Evolutionary conservation across 2,888 invertebrate genomes (phyloP).

Genomic region (Drosophila melanosoma): DNA sequence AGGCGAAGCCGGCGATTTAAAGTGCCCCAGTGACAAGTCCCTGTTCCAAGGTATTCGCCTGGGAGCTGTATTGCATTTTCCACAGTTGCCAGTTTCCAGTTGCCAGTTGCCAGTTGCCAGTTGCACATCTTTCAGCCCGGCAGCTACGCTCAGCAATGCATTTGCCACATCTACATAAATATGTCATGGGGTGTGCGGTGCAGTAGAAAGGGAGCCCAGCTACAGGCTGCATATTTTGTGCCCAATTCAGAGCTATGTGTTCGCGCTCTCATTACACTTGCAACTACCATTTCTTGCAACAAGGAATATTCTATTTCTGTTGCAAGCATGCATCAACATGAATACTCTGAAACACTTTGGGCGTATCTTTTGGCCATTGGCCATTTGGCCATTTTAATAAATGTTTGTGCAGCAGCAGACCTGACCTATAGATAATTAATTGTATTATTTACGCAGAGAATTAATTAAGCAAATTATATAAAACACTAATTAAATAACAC

Average conservation of each 20-base stretch:
- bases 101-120: slow-evolving; percentile 12
- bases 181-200: neutral
- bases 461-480: neutral
- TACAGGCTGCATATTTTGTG: slow-evolving; percentile 31
- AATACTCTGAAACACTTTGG: slow-evolving; percentile 13
- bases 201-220: neutral
- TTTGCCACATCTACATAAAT: slow-evolving; percentile 19
- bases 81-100: slow-evolving; percentile 27
- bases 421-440: neutral
- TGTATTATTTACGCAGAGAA: neutral
- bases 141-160: slow-evolving; percentile 20
- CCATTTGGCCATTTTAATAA: neutral
- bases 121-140: slow-evolving; percentile 30
- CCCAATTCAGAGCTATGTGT: slow-evolving; percentile 18
- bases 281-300: slow-evolving; percentile 24
- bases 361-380: neutral
- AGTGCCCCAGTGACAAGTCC: slow-evolving; percentile 55
- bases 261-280: slow-evolving; percentile 65
- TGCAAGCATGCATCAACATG: slow-evolving; percentile 31
- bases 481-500: slow-evolving; percentile 7
- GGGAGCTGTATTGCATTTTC: slow-evolving; percentile 70
- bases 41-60: slow-evolving; percentile 50
- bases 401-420: neutral
- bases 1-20: slow-evolving; percentile 36
- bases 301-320: slow-evolving; percentile 6